These are phyloP conservation scores for Hippocampus kuda DNA, from an alignment of 2,797 vertebrate species.

Conservation along the genomic window DNA sequence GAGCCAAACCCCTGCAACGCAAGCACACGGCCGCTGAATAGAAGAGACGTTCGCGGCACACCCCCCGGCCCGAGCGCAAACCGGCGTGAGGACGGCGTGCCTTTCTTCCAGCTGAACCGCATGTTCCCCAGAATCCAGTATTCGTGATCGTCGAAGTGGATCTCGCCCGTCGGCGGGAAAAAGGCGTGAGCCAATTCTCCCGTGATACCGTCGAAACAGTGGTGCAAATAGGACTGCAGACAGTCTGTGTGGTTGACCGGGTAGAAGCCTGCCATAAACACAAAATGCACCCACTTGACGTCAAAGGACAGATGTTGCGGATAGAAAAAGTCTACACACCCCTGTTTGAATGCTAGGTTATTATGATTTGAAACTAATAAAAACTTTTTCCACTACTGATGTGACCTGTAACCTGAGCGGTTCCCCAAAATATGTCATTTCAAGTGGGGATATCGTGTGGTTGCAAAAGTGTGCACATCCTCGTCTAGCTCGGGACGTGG, in stretches of 20 bases:
- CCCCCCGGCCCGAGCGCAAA: slow-evolving; percentile 2
- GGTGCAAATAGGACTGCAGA: slow-evolving; percentile 81
- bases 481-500: no score
- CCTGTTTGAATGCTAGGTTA: background rate
- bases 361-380: background rate
- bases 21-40: background rate
- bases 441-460: background rate
- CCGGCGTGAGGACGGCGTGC: slow-evolving; percentile 46
- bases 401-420: no score
- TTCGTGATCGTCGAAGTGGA: slow-evolving; percentile 94
- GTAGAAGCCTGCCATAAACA: slow-evolving; percentile 80
- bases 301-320: background rate
- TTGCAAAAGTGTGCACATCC: background rate
- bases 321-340: background rate
- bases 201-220: slow-evolving; percentile 94
- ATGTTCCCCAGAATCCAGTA: slow-evolving; percentile 95
- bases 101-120: slow-evolving; percentile 96
- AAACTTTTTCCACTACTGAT: no score
- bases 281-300: background rate
- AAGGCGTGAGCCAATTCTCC: slow-evolving; percentile 94
- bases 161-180: slow-evolving; percentile 88
- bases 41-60: background rate
- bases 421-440: slow-evolving; percentile 5
- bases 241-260: slow-evolving; percentile 92
- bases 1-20: slow-evolving; percentile 84